Percentiles rank a stretch among this genome's conserved stretches.
Conservation (phyloP, 2,113 vertebrate genomes). For the Saguinus imperator region DNA sequence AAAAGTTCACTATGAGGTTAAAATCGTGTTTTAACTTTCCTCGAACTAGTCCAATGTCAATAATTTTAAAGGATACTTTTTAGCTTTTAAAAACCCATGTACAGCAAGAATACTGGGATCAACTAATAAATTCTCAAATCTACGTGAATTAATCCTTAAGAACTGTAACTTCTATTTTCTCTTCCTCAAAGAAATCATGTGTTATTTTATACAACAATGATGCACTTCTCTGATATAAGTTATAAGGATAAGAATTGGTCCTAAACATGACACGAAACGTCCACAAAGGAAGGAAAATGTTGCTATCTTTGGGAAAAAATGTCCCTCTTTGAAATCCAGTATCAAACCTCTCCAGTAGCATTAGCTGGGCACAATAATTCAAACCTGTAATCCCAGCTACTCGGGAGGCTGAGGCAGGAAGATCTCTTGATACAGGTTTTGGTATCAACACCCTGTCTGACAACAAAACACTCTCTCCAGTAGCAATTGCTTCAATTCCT, state of each 20-base stretch:
- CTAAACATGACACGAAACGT: background rate
- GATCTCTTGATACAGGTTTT: no score
- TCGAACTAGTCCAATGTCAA: background rate
- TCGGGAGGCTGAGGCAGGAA: no score
- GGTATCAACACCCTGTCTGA: no score
- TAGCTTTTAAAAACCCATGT: background rate
- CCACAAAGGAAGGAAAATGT: background rate
- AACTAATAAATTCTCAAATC: background rate
- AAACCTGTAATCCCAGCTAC: no score
- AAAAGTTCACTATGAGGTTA: background rate
- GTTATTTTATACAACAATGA: background rate
- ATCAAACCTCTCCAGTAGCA: background rate
- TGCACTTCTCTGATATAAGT: background rate
- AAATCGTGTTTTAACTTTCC: slow-evolving; percentile 18
- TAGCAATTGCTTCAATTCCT: background rate
- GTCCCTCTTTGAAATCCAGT: background rate
- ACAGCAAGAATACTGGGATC: background rate
- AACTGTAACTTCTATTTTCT: slow-evolving; percentile 1
- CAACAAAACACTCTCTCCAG: background rate
- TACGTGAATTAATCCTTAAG: background rate
- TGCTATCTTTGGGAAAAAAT: background rate
- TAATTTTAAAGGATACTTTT: background rate
- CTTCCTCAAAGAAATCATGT: background rate
- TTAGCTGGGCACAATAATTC: background rate
- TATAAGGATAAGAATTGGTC: background rate